Conservation (phyloP, 1,140 invertebrate genomes). For the Probaryconus sp. region DNA sequence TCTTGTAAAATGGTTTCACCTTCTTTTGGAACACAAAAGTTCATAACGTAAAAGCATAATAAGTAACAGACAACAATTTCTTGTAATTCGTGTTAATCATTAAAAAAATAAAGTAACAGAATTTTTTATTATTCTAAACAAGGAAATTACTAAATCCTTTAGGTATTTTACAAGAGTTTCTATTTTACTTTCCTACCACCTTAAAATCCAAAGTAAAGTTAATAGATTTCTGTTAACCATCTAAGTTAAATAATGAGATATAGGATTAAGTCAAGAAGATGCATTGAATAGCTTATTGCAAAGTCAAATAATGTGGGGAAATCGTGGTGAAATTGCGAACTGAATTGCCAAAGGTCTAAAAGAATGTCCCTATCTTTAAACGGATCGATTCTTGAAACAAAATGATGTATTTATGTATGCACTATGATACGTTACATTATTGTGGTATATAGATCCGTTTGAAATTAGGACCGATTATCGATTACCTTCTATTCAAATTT, state of each 20-base stretch:
- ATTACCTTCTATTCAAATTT: not conserved
- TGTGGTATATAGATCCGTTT: slow-evolving; percentile 12
- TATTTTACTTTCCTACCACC: no score
- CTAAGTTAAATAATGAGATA: no score
- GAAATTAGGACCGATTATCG: slow-evolving; percentile 30
- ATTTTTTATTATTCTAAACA: no score
- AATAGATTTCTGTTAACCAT: slow-evolving; percentile 43
- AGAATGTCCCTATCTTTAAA: slow-evolving; percentile 33
- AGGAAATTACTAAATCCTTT: no score
- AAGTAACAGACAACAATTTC: no score
- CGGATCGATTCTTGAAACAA: slow-evolving; percentile 41
- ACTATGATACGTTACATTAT: slow-evolving; percentile 29
- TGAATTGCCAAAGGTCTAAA: slow-evolving; percentile 24
- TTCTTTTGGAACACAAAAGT: not conserved
- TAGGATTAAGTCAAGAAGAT: slow-evolving; percentile 39
- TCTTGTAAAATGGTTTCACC: slow-evolving; percentile 7
- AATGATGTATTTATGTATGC: slow-evolving; percentile 42
- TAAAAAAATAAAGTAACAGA: no score
- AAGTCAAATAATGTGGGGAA: slow-evolving; percentile 52
- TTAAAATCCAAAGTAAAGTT: slow-evolving; percentile 25
- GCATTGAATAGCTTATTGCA: slow-evolving; percentile 57
- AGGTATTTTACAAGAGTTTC: no score
- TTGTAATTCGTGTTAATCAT: no score
- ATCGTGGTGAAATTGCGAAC: slow-evolving; percentile 47
- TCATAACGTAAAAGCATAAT: no score